A percentile compares a stretch with the other conserved stretches of the same genome.
Conservation (phyloP, 1,140 invertebrate species). For the Adelges cooleyi region DNA sequence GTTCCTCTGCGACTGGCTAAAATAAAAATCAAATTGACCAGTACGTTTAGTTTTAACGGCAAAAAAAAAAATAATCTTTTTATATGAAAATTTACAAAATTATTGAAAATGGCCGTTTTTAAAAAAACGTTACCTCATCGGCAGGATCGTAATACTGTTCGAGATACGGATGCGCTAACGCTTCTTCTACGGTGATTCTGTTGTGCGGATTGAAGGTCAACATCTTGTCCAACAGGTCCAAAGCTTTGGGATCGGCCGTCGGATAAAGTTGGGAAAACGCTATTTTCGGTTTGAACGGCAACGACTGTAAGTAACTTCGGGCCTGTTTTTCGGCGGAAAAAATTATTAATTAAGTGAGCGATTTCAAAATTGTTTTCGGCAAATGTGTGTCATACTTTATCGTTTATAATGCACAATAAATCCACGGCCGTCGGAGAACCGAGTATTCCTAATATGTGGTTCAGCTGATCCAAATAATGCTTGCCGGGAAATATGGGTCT, state of each 20-base stretch:
- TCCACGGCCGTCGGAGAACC: slow-evolving; percentile 95
- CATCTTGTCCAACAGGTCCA: slow-evolving; percentile 97
- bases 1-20: slow-evolving; percentile 97
- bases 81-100: too few species aligned
- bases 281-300: slow-evolving; percentile 94
- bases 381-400: slow-evolving; percentile 60
- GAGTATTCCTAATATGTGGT: slow-evolving; percentile 93
- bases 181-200: slow-evolving; percentile 92
- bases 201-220: slow-evolving; percentile 98
- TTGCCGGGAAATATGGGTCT: slow-evolving; percentile 97
- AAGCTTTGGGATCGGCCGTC: slow-evolving; percentile 82
- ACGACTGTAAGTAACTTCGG: slow-evolving; percentile 89
- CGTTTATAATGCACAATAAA: slow-evolving; percentile 96
- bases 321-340: slow-evolving; percentile 61
- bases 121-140: slow-evolving; percentile 68
- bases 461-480: slow-evolving; percentile 97
- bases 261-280: slow-evolving; percentile 89
- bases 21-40: too few species aligned
- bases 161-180: slow-evolving; percentile 93
- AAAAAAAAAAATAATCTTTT: too few species aligned
- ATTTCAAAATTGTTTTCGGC: background rate
- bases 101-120: too few species aligned
- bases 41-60: too few species aligned
- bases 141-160: slow-evolving; percentile 99
- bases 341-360: background rate